Base-by-base conservation (phyloP, 2,888 invertebrate species). In the Stenichneumon culpator region DNA sequence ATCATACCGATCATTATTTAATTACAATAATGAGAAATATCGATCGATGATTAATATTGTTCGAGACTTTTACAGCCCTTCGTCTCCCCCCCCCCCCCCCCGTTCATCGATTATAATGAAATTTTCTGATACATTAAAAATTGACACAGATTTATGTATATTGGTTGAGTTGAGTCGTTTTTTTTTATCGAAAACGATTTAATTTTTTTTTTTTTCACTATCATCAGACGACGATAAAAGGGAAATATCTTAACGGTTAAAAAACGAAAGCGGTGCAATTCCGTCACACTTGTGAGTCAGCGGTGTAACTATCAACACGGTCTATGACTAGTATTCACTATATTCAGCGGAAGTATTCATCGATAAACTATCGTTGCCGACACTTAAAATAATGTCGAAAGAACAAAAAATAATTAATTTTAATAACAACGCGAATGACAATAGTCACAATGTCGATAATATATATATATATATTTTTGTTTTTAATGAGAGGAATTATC, bases 71-170 rank as follows among this genome's bases (percentile, higher is more conserved):
- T 22, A 47, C 74, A 65, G 75, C 70, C 70, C 36, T 72, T 65
- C 82, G 75, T 86, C 85, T 79, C 83, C 85, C 85, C 84, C 83
- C 82, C 73, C 85, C 85, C 81, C 83, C 85, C 85, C 84, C 83
- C 74, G 65, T 65, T 57, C 44, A 78, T 70, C 81, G 90, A 89
- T 90, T 91, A 92, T 89, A 91, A 90, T 90, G 87, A 89, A 75
- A 44, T 88, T 90, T 88, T 91, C 89, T 88, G 86, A 90, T 92
- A 93, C 91, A 92, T 93, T 92, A 90, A 92, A 93, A 93, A 93
- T 93, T 92, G 92, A 93, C 92, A 92, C 90, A 93, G 90, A 93
- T 92, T 91, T 82, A 85, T 85, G 65, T 79, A 84, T 85, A 85
- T 79, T 85, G 32, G 74, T 82, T 82, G 65, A 85, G 54, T 84